Base-by-base conservation (phyloP, 2,888 invertebrate genomes). In the Itoplectis maculator region DNA sequence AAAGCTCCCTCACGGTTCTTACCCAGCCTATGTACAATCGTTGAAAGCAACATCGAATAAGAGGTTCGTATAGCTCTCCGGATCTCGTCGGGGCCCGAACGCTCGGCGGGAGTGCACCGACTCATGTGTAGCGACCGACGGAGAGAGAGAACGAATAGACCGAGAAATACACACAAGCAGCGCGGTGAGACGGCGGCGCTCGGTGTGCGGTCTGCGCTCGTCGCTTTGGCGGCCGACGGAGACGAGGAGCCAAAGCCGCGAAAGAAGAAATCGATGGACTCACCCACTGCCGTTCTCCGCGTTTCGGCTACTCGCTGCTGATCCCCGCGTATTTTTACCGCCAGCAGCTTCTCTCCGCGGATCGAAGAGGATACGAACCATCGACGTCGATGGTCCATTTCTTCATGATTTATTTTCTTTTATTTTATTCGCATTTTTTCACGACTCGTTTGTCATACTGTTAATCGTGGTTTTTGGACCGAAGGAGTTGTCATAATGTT, bases 21-120 rank as follows among this genome's bases (percentile, higher is more conserved):
- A 68, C 79, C 75, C 72, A 45, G 49, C 56, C 76, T 68, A 72
- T 61, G 75, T 76, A 76, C 82, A 75, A 82, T 82, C 77, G 79
- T 79, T 59, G 82, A 84, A 77, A 84, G 82, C 82, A 80, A 54
- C 81, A 81, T 79, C 63, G 77, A 82, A 79, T 77, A 79, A 83
- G 82, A 79, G 79, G 63, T 69, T 29, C 29, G 29, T 79, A 54
- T 68, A 47, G 61, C 40, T 42, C 61, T n/a, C 51, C 18, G 7
- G 18, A 2, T 35, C 61, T n/a, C 23, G 56, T 20, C 56, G 13
- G 37, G n/a, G n/a, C n/a, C n/a, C 29, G 42, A 69, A 69, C 65
- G 35, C 23, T 13, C 15, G 13, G n/a, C 35, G 29, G 8, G 45
- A 42, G 49, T 20, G 37, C 40, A 54, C 18, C 51, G 69, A 40